Percentiles rank a stretch among this genome's conserved stretches.
Conservation (phyloP, 1,140 invertebrate species). For the Grapholita molesta region DNA sequence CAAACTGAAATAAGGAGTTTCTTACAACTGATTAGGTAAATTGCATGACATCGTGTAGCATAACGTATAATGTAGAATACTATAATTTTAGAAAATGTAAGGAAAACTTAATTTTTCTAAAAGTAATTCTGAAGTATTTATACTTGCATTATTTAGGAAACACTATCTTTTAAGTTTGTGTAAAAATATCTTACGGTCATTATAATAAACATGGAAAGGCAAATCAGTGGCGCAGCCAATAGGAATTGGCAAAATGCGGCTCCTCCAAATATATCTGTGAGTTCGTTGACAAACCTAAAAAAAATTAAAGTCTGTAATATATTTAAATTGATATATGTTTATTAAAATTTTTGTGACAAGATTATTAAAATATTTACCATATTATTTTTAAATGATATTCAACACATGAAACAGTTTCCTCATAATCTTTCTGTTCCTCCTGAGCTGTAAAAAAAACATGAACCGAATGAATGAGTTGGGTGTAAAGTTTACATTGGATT, state of each 20-base stretch:
- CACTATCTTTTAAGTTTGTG: not conserved
- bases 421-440: not conserved
- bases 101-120: no score
- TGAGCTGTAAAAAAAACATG: slow-evolving; percentile 11
- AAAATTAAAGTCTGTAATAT: no score
- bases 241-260: not conserved
- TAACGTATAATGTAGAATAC: no score
- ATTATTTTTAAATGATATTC: slow-evolving; percentile 5
- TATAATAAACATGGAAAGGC: not conserved
- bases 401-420: not conserved
- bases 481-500: no score
- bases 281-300: not conserved
- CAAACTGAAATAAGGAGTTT: no score
- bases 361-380: not conserved
- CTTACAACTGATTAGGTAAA: no score
- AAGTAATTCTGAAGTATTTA: no score
- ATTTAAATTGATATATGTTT: no score
- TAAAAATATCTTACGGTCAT: not conserved
- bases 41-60: no score
- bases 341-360: not conserved
- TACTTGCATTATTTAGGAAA: no score
- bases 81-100: no score
- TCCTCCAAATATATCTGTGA: not conserved
- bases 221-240: not conserved
- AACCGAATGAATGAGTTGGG: no score